Evolutionary conservation across 2,888 invertebrate genomes (phyloP), one percentile per base, ranked within the genome.

Genomic region (Diloba caeruleocephala): DNA sequence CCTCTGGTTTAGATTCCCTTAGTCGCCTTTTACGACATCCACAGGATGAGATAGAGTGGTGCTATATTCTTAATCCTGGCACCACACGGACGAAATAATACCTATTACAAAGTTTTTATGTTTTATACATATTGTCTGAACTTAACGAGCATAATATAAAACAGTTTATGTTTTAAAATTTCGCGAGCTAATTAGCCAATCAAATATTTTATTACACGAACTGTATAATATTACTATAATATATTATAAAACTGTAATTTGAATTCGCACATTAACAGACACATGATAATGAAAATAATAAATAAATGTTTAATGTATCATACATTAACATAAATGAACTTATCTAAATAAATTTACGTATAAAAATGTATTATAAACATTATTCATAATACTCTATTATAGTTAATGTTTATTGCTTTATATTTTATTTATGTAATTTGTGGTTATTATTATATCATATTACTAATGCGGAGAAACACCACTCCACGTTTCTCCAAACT

Each of bases 161-260:
- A 17, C 31, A 53, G 31, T 32, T 50, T 25, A 12, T 13, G 3
- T 37, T 39, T 21, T 3, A 19, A 44, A 43, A 8, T 15, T 21
- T 26, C 21, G 2, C 8, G 5, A 31, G 39, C 36, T 46, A 53
- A 50, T 44, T 29, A 49, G 29, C 15, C 36, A 29, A 59, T 46
- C 17, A 31, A 50, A 57, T 37, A 33, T 64, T 44, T 33, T 33
- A 64, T 21, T 58, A 44, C 10, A 13, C 21, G 25, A 43, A 43
- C 42, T 17, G 15, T 33, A 62, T 21, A 23, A 17, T 14, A 32
- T 29, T 33, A 34, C 31, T 23, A 15, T 14, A 41, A 33, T 26
- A 8, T 45, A 54, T 62, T 62, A 32, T 8, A 63, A 46, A 44
- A 12, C 3, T 32, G 32, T 37, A 3, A 61, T 66, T 60, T 50